phyloP scores from a whole-genome alignment of 2,888 invertebrate species.

The Prenolepis imparis region DNA sequence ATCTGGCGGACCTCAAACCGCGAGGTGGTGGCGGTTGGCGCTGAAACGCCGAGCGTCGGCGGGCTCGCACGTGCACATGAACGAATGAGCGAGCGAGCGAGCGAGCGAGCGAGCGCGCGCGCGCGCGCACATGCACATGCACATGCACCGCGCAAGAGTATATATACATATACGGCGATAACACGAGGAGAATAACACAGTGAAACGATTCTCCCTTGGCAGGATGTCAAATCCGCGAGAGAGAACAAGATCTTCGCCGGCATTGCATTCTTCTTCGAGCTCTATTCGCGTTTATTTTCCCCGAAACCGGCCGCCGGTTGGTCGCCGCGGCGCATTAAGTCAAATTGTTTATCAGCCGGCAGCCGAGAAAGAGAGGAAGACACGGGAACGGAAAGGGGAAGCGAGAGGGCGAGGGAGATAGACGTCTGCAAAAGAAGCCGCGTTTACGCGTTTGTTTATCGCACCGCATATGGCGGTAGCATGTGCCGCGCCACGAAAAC shows the following conservation, averaged over 20 bases:
- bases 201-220: slow-evolving; percentile 70
- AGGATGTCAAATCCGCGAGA: slow-evolving; percentile 73
- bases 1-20: slow-evolving; percentile 85
- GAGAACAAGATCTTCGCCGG: slow-evolving; percentile 62
- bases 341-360: slow-evolving; percentile 62
- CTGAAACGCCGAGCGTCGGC: slow-evolving; percentile 66
- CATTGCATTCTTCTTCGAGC: slow-evolving; percentile 61
- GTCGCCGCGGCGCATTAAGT: slow-evolving; percentile 58
- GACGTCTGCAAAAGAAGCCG: slow-evolving; percentile 80
- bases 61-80: slow-evolving; percentile 64
- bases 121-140: slow-evolving; percentile 32
- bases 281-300: slow-evolving; percentile 75
- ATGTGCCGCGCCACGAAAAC: slow-evolving; percentile 80
- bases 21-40: slow-evolving; percentile 81
- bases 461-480: slow-evolving; percentile 85
- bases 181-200: slow-evolving; percentile 28
- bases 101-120: slow-evolving; percentile 47
- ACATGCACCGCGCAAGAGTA: slow-evolving; percentile 51
- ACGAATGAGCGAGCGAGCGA: slow-evolving; percentile 14
- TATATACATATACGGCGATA: slow-evolving; percentile 21
- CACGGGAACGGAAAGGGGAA: slow-evolving; percentile 19
- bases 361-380: slow-evolving; percentile 39
- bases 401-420: slow-evolving; percentile 55
- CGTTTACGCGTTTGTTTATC: slow-evolving; percentile 83
- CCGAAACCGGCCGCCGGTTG: slow-evolving; percentile 67